A percentile compares a stretch with the other conserved stretches of the same genome.
Conservation (phyloP, 2,797 vertebrate genomes). For the Scyliorhinus canicula region DNA sequence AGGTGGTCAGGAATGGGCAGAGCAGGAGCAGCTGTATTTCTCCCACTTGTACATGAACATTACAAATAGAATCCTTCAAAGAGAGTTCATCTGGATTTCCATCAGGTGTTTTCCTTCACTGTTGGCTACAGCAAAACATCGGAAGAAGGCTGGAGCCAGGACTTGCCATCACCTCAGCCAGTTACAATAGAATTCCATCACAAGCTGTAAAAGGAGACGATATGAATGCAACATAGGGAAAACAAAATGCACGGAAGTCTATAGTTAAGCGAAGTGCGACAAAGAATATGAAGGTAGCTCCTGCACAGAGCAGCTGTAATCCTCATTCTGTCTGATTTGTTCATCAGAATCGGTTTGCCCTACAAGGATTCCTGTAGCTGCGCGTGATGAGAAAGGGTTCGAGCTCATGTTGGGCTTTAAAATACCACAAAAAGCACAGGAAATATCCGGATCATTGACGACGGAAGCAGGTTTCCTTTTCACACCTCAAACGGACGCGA, state of each 20-base stretch:
- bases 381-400: constrained; percentile 71
- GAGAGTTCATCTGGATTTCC: background rate
- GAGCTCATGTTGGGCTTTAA: constrained; percentile 69
- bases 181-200: background rate
- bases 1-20: background rate
- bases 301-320: background rate
- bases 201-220: background rate
- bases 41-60: background rate
- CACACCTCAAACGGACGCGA: constrained; percentile 54
- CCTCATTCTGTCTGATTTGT: background rate
- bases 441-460: constrained; percentile 59
- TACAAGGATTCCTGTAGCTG: constrained; percentile 68
- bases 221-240: background rate
- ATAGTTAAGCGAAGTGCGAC: too few species aligned
- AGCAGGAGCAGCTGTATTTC: background rate
- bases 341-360: constrained; percentile 68
- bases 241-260: too few species aligned
- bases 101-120: background rate
- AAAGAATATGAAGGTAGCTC: background rate
- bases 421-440: constrained; percentile 60
- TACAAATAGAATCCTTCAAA: background rate
- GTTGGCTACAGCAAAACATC: background rate
- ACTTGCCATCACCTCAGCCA: background rate
- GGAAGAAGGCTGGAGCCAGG: background rate
- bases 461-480: constrained; percentile 60